These are phyloP conservation scores for Diadegma fenestrale DNA, from an alignment of 2,888 invertebrate species.

Conservation along the genomic window DNA sequence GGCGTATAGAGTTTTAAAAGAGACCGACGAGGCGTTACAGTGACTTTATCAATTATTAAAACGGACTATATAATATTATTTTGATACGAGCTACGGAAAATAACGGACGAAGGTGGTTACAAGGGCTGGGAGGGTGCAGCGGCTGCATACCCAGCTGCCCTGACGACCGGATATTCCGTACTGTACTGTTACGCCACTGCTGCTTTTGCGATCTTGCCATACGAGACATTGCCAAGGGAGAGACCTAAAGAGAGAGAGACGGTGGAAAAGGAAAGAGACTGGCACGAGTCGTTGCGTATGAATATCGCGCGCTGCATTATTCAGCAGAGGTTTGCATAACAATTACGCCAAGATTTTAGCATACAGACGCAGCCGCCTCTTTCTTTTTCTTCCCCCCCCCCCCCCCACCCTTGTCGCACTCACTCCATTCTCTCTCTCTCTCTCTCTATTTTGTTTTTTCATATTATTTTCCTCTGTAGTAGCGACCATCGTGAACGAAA, in stretches of 20 bases:
- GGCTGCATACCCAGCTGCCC: constrained; percentile 26
- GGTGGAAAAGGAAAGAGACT: constrained; percentile 18
- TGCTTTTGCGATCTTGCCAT: constrained; percentile 58
- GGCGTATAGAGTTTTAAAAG: constrained; percentile 30
- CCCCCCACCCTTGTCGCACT: background rate
- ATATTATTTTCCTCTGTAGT: background rate
- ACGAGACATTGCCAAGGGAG: constrained; percentile 51
- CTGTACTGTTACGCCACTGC: constrained; percentile 37
- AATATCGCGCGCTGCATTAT: constrained; percentile 79
- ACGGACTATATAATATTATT: constrained; percentile 76
- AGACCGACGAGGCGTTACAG: constrained; percentile 36
- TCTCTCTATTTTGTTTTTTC: background rate
- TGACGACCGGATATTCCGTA: constrained; percentile 39
- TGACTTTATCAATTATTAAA: constrained; percentile 76
- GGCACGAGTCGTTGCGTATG: constrained; percentile 75
- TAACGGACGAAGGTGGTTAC: constrained; percentile 19
- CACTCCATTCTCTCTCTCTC: background rate
- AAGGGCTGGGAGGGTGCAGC: constrained; percentile 1
- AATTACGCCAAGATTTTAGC: constrained; percentile 78
- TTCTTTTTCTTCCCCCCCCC: background rate
- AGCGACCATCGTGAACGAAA: constrained; percentile 41
- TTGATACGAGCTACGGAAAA: constrained; percentile 65
- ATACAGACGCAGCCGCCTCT: constrained; percentile 67
- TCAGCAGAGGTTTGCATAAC: constrained; percentile 78
- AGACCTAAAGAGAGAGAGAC: constrained; percentile 1